These are phyloP conservation scores for Diarsia rubi DNA, from an alignment of 2,888 invertebrate species.

Conservation along the genomic window DNA sequence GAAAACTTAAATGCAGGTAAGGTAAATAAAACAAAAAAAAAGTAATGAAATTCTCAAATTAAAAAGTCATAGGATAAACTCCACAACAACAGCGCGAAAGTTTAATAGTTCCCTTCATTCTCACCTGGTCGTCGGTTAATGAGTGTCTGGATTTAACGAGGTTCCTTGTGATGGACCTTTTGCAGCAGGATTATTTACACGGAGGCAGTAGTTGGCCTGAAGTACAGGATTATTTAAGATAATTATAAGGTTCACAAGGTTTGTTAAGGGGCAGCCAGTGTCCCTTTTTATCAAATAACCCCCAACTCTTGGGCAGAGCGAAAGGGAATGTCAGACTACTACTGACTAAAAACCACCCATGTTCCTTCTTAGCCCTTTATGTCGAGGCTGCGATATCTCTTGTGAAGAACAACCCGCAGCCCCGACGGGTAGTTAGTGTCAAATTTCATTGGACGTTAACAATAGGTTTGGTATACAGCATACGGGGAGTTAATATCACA, in stretches of 20 bases:
- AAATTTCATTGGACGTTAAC: too few relatives aligned
- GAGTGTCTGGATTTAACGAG: constrained; percentile 48
- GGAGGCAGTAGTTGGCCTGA: neutral
- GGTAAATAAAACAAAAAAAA: neutral
- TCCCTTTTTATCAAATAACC: too few relatives aligned
- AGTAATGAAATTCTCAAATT: constrained; percentile 6
- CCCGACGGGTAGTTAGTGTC: too few relatives aligned
- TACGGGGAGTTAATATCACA: too few relatives aligned
- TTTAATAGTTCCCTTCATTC: constrained; percentile 43
- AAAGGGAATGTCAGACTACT: too few relatives aligned
- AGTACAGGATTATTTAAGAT: neutral
- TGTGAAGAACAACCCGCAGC: too few relatives aligned
- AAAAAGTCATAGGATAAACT: constrained; percentile 2
- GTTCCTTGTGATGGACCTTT: constrained; percentile 27
- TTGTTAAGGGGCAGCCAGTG: too few relatives aligned
- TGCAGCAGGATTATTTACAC: neutral
- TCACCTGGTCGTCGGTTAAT: constrained; percentile 53
- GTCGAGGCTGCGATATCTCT: too few relatives aligned
- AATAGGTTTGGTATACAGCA: too few relatives aligned
- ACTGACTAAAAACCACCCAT: too few relatives aligned
- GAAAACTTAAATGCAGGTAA: neutral
- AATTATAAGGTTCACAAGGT: neutral
- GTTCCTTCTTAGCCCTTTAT: too few relatives aligned
- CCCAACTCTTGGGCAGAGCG: too few relatives aligned
- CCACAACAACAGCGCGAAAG: constrained; percentile 10